Percentiles rank a stretch among this genome's conserved stretches.
phyloP scores from a whole-genome alignment of 1,140 invertebrate genomes.

The Brachionus rubens region DNA sequence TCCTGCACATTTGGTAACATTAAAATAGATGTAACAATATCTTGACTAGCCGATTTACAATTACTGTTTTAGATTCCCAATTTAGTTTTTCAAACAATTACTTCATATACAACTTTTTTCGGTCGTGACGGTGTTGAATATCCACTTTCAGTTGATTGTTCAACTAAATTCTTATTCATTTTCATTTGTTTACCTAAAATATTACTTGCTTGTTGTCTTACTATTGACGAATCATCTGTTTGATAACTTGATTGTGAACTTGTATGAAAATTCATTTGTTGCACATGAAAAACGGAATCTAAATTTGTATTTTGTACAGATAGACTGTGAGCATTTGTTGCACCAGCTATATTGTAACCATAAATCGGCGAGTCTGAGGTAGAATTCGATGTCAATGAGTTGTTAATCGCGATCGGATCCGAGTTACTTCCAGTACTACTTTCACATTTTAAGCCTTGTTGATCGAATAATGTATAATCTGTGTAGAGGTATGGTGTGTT shows the following conservation, averaged over 20 bases:
- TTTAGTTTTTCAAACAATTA: conserved; percentile 3
- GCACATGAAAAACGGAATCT: background rate
- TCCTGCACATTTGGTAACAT: no score
- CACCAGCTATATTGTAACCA: conserved; percentile 28
- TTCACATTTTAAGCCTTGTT: conserved; percentile 2
- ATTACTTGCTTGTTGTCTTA: background rate
- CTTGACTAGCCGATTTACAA: no score
- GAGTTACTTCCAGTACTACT: conserved; percentile 20
- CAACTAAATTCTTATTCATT: background rate
- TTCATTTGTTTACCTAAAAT: background rate
- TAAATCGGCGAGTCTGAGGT: conserved; percentile 37
- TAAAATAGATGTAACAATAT: no score
- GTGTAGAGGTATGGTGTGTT: conserved; percentile 6
- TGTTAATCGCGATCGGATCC: conserved; percentile 41
- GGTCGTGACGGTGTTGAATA: conserved; percentile 40
- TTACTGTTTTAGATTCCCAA: no score
- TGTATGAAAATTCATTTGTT: conserved; percentile 6
- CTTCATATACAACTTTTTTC: conserved; percentile 44
- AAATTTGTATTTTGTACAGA: background rate
- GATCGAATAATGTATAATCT: conserved; percentile 1
- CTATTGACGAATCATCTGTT: background rate
- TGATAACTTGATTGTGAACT: background rate
- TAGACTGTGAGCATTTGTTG: conserved; percentile 10
- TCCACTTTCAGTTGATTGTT: conserved; percentile 21
- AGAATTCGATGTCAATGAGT: conserved; percentile 28